Conservation (phyloP, 2,113 vertebrate genomes). For the Heloderma charlesbogerti region DNA sequence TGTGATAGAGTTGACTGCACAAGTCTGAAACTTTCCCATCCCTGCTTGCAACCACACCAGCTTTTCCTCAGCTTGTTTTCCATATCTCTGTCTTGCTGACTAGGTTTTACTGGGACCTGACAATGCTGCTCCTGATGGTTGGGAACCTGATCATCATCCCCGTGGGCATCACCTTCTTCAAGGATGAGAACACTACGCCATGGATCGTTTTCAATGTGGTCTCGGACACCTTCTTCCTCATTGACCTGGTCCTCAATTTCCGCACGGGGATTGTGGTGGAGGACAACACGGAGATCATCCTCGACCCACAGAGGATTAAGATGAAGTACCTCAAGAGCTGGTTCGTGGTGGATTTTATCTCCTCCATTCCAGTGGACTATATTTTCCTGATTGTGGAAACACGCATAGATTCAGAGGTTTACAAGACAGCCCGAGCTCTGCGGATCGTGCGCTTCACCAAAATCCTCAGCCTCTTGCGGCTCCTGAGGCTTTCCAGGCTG, state of each 20-base stretch:
- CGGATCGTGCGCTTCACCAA: constrained; percentile 98
- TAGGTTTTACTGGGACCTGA: constrained; percentile 99
- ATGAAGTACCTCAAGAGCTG: constrained; percentile 98
- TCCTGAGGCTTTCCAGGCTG: constrained; percentile 94
- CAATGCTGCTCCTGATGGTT: constrained; percentile 98
- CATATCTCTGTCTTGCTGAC: constrained; percentile 70
- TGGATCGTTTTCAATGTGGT: constrained; percentile 99
- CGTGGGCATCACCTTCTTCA: constrained; percentile 99
- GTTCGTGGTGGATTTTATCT: constrained; percentile 99
- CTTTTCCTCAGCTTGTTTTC: constrained; percentile 32
- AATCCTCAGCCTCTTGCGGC: constrained; percentile 95
- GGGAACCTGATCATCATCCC: constrained; percentile 99
- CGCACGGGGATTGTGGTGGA: constrained; percentile 98
- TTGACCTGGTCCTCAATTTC: constrained; percentile 99
- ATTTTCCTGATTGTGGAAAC: constrained; percentile 99
- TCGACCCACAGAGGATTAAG: constrained; percentile 96
- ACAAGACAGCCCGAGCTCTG: constrained; percentile 96
- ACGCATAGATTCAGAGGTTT: constrained; percentile 97
- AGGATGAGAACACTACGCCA: constrained; percentile 96
- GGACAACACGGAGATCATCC: constrained; percentile 98
- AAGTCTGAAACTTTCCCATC: not conserved
- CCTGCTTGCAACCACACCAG: not conserved
- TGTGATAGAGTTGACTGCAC: not conserved
- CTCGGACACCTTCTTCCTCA: constrained; percentile 98
- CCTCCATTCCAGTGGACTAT: constrained; percentile 98